Evolutionary conservation across 2,888 invertebrate species (phyloP), one percentile per base, ranked within the genome.

Genomic region (Ormyrus nitidulus): DNA sequence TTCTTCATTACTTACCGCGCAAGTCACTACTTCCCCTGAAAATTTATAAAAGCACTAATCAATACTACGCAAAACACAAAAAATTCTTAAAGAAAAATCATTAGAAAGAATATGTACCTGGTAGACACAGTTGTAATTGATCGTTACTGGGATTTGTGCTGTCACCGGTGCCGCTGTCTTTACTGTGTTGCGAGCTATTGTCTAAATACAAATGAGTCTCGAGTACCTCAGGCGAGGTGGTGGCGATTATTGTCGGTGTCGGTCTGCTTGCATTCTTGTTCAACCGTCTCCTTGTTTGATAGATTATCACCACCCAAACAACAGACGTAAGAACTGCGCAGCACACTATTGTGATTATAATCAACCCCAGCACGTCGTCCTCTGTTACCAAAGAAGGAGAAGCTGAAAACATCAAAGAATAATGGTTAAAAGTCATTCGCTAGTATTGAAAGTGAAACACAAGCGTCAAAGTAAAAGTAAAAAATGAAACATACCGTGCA

Each of bases 251-350:
- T 34, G 71, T 84, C 11, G 92, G 90, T 83, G 92, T 85, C 91
- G 91, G 88, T 89, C 90, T 91, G 83, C 90, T 92, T 68, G 90
- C 90, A 81, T 91, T 91, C 83, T 92, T 91, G 66, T 92, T 92
- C 90, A 93, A 92, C 53, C 94, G 93, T 90, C 95, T 94, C 82
- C 96, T 92, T 5, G 96, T 96, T 88, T 96, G 95, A 90, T 96
- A 97, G 86, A 97, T 97, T 83, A 97, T 96, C 76, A 97, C 94
- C 69, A 97, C 96, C 97, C 98, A 98, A 73, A 97, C 94, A 13
- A 96, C 93, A 0, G 97, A 97, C 7, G 97, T 98, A n/a, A 95
- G 95, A 13, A 98, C 96, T 73, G 97, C 95, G 91, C 97, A 96
- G 90, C 96, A 96, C 59, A 97, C 96, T 0, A 97, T 95, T 5